Evolutionary conservation across 2,888 invertebrate genomes (phyloP).

Genomic region (Temnothorax rugatulus): DNA sequence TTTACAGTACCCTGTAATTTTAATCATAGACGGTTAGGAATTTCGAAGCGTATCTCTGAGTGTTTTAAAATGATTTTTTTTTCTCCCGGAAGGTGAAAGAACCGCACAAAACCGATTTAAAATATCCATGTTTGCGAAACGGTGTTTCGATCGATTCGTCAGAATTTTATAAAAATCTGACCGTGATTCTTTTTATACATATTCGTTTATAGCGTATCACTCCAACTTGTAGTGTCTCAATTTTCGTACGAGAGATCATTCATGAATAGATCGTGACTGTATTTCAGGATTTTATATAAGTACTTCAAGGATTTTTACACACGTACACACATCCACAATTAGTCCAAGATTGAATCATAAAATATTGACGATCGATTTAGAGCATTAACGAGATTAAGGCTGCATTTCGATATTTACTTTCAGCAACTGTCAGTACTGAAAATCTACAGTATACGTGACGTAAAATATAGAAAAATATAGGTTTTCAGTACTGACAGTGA

Average conservation of each 20-base stretch:
- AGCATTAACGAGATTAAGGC: conserved; percentile 36
- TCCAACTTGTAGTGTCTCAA: conserved; percentile 41
- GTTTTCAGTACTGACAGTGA: too few relatives aligned
- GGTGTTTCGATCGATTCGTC: conserved; percentile 55
- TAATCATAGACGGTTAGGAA: conserved; percentile 59
- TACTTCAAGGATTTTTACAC: conserved; percentile 26
- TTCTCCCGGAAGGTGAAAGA: neutral
- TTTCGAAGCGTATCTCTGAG: conserved; percentile 52
- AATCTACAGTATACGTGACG: too few relatives aligned
- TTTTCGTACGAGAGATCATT: conserved; percentile 15
- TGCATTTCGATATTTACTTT: too few relatives aligned
- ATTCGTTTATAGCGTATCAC: conserved; percentile 32
- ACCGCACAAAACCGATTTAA: conserved; percentile 26
- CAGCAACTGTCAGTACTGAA: too few relatives aligned
- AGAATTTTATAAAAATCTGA: conserved; percentile 60
- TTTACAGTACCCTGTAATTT: conserved; percentile 62
- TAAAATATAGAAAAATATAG: too few relatives aligned
- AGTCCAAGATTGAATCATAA: conserved; percentile 55
- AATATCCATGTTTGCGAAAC: conserved; percentile 31
- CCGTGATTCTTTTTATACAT: conserved; percentile 41
- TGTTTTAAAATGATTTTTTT: conserved; percentile 45
- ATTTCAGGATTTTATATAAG: conserved; percentile 29
- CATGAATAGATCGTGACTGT: neutral
- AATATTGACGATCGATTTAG: conserved; percentile 56
- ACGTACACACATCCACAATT: conserved; percentile 8